Evolutionary conservation across 2,113 vertebrate species (phyloP), one percentile per base, ranked within the genome.

Genomic region (Pelodiscus sinensis): DNA sequence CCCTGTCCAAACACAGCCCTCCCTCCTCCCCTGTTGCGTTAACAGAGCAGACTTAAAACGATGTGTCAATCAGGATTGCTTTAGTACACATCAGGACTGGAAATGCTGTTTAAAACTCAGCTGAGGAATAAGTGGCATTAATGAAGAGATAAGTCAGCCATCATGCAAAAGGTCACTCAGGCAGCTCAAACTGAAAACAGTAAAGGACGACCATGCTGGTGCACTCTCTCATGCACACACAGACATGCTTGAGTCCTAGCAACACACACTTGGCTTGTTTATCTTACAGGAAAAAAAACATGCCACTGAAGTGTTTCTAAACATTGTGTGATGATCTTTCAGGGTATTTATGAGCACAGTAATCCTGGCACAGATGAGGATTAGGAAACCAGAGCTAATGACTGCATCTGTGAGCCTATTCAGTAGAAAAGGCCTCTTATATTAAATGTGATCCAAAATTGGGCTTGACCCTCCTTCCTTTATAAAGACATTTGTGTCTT

Each of bases 281-380:
- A 89, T 79, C 27, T 82, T 77, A n/a, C 11, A 60, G 79, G 79
- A 50, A 90, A 94, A 54, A 44, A 95, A 79, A 86, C 27, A 90
- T 14, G 14, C 13, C 1, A 7, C 22, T 62, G 92, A 57, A 94
- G 86, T 88, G 88, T 87, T 97, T 95, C 92, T 94, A 94, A 85
- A 94, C 62, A 29, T 88, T 81, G 90, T 91, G 51, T 83, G 7
- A 52, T 86, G 60, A 38, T 79, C 87, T 52, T 79, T 77, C 58
- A 85, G 50, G 50, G 35, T 29, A 38, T 5, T 93, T 9, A 13
- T 55, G 88, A 82, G 29, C 83, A 77, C 65, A 71, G 22, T 50
- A 86, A 89, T 62, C 31, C 29, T 44, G 83, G 1, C 0, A 0
- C 55, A 58, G 1, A 18, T 86, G n/a, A 24, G 38, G 29, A 24